phyloP scores from a whole-genome alignment of 2,113 vertebrate species.

The Girardinichthys multiradiatus region DNA sequence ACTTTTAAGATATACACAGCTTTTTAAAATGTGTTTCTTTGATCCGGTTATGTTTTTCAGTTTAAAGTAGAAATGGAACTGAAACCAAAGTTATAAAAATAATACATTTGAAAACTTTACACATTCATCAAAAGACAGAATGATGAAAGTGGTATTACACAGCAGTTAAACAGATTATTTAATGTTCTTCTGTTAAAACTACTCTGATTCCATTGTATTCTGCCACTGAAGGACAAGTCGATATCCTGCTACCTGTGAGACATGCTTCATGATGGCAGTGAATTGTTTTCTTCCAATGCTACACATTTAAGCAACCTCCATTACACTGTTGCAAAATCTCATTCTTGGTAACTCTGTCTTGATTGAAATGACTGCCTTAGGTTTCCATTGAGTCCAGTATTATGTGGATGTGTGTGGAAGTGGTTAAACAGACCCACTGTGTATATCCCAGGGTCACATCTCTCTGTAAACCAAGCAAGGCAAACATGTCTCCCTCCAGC shows the following conservation, averaged over 20 bases:
- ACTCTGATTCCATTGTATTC: background rate
- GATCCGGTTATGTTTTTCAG: background rate
- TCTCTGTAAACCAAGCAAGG: slow-evolving; percentile 57
- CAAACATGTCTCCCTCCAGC: slow-evolving; percentile 59
- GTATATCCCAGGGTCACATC: slow-evolving; percentile 60
- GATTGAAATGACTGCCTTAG: background rate
- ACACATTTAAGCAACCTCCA: background rate
- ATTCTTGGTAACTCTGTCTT: background rate
- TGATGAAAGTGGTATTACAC: background rate
- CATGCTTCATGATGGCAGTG: background rate
- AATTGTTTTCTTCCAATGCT: slow-evolving; percentile 1
- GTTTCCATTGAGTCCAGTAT: slow-evolving; percentile 4
- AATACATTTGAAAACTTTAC: background rate
- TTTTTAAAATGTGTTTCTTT: background rate
- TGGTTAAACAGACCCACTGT: slow-evolving; percentile 15
- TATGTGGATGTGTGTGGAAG: slow-evolving; percentile 1
- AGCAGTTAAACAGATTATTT: background rate
- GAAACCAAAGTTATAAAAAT: too few species aligned
- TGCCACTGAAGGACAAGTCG: background rate
- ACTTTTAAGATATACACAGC: too few species aligned
- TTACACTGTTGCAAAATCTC: background rate
- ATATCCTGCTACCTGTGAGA: slow-evolving; percentile 12
- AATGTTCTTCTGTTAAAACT: slow-evolving; percentile 18
- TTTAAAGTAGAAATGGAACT: background rate
- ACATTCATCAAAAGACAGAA: slow-evolving; percentile 3